Evolutionary conservation across 2,888 invertebrate species (phyloP).

Genomic region (Cryptus armator): DNA sequence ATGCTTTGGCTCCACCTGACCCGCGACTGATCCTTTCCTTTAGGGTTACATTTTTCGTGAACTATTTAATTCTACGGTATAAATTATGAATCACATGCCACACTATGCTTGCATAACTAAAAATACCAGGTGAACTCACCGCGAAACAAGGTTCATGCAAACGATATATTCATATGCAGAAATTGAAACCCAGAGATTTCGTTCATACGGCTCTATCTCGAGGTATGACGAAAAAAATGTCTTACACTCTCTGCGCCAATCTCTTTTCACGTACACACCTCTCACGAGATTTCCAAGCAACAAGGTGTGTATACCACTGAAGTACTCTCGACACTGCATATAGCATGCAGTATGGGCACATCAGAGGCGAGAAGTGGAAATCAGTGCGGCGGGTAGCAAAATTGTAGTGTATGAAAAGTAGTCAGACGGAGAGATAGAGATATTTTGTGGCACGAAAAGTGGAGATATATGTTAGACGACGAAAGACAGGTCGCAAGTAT

Average conservation of each 20-base stretch:
- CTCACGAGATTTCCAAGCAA: slow-evolving; percentile 7
- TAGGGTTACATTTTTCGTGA: not conserved
- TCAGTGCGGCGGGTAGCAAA: not conserved
- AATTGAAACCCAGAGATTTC: slow-evolving; percentile 21
- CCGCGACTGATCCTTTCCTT: not conserved
- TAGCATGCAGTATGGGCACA: not conserved
- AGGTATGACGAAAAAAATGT: not conserved
- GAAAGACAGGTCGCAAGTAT: slow-evolving; percentile 37
- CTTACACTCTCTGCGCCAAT: not conserved
- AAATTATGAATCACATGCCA: not conserved
- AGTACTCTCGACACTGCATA: slow-evolving; percentile 1
- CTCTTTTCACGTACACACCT: slow-evolving; percentile 27
- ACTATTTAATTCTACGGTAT: not conserved
- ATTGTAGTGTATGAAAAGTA: slow-evolving; percentile 21
- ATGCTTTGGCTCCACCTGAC: not conserved
- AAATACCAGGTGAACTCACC: slow-evolving; percentile 37
- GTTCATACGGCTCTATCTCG: slow-evolving; percentile 4
- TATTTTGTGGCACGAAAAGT: slow-evolving; percentile 22
- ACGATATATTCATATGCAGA: slow-evolving; percentile 49
- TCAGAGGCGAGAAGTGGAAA: slow-evolving; percentile 28
- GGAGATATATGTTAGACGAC: slow-evolving; percentile 22
- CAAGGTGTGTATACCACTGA: slow-evolving; percentile 5
- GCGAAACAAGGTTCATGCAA: slow-evolving; percentile 42
- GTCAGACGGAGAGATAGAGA: slow-evolving; percentile 9
- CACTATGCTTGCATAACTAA: not conserved